phyloP scores from a whole-genome alignment of 2,113 vertebrate species.

The Chrysemys picta region DNA sequence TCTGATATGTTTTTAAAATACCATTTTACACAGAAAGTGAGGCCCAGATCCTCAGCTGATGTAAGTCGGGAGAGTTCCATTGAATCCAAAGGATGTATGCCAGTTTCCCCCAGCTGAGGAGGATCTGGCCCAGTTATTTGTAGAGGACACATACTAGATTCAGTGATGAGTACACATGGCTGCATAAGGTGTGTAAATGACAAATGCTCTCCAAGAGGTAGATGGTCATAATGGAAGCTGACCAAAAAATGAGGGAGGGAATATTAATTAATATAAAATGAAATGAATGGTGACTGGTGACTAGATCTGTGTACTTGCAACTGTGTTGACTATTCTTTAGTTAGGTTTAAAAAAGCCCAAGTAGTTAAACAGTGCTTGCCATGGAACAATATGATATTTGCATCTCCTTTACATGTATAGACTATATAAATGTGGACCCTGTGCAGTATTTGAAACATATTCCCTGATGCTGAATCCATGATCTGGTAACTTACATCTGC shows the following conservation, averaged over 20 bases:
- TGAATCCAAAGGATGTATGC: conserved; percentile 3
- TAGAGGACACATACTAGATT: not conserved
- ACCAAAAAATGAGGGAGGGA: not conserved
- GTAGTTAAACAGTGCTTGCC: not conserved
- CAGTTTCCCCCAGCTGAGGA: conserved; percentile 26
- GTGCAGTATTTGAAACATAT: not conserved
- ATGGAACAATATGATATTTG: not conserved
- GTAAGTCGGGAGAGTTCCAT: conserved; percentile 30
- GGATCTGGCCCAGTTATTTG: not conserved
- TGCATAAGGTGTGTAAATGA: not conserved
- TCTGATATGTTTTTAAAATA: conserved; percentile 45
- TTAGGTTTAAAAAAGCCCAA: not conserved
- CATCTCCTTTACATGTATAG: not conserved
- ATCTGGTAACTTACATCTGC: not conserved
- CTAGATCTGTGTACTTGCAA: not conserved
- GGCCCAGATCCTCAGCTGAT: conserved; percentile 59
- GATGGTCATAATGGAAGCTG: not conserved
- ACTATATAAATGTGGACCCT: not conserved
- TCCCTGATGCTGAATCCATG: not conserved
- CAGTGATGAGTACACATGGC: not conserved
- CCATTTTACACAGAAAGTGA: conserved; percentile 27
- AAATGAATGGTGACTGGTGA: fast-evolving
- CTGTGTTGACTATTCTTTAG: not conserved
- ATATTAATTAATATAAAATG: not conserved
- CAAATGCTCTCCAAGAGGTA: not conserved